Percentiles rank a stretch among this genome's conserved stretches.
Evolutionary conservation across 2,113 vertebrate genomes (phyloP).

Genomic region (Rhegmatorhina hoffmannsi): DNA sequence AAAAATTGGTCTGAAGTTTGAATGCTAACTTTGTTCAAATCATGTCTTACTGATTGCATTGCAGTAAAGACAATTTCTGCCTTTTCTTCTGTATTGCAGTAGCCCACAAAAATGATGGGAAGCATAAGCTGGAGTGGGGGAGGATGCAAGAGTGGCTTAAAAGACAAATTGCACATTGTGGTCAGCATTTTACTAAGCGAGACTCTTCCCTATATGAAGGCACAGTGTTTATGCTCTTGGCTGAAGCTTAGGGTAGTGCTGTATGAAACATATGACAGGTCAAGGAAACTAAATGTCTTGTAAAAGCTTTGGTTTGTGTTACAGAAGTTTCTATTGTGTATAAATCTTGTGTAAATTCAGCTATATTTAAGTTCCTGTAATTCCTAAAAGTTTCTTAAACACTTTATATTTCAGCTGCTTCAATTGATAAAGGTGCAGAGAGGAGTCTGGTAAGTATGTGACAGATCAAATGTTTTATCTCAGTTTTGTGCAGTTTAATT

Average conservation of each 20-base stretch:
- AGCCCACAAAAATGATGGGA: not conserved
- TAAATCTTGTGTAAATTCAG: not conserved
- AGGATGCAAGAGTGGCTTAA: not conserved
- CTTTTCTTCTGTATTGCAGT: not conserved
- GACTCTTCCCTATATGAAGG: not conserved
- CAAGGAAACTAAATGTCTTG: not conserved
- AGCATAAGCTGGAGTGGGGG: not conserved
- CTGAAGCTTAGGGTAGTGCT: not conserved
- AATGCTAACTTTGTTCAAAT: not conserved
- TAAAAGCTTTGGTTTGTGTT: not conserved
- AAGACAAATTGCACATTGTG: not conserved
- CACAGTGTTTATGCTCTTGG: not conserved
- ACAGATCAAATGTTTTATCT: not conserved
- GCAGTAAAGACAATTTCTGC: not conserved
- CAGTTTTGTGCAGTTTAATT: not conserved
- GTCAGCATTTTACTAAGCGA: not conserved
- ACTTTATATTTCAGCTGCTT: constrained; percentile 20
- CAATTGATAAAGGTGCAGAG: not conserved
- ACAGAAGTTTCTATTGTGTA: accelerated
- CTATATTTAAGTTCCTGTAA: not conserved
- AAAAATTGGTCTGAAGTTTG: not conserved
- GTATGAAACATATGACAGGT: not conserved
- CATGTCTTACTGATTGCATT: not conserved
- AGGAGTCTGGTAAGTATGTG: constrained; percentile 28
- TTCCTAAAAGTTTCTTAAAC: not conserved